Evolutionary conservation across 2,888 invertebrate genomes (phyloP).

Genomic region (Nephrocerus scutellatus): DNA sequence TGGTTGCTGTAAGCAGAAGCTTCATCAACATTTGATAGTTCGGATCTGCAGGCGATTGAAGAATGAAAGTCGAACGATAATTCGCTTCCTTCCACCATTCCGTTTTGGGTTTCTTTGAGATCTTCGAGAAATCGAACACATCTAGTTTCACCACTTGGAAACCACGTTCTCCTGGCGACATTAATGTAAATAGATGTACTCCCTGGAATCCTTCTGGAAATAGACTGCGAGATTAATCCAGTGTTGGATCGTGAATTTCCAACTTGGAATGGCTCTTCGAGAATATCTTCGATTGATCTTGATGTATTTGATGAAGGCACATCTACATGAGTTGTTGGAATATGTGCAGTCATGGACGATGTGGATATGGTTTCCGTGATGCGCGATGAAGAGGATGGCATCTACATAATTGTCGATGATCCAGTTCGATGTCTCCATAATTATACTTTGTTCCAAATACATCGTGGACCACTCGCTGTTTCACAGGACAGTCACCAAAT

Average conservation of each 20-base stretch:
- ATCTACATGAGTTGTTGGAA: conserved; percentile 10
- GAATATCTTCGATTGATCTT: conserved; percentile 12
- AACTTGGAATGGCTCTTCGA: conserved; percentile 17
- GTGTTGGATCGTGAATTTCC: conserved; percentile 16
- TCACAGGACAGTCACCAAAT: background rate
- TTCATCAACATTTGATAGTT: conserved; percentile 4
- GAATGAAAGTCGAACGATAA: conserved; percentile 5
- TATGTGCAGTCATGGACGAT: conserved; percentile 12
- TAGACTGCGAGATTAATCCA: conserved; percentile 19
- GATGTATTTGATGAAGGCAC: conserved; percentile 6
- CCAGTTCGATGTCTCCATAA: too few species aligned
- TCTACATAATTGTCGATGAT: conserved; percentile 4
- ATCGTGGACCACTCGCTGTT: conserved; percentile 3
- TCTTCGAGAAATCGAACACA: conserved; percentile 12
- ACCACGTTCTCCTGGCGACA: conserved; percentile 19
- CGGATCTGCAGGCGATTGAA: background rate
- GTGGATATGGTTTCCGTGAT: conserved; percentile 9
- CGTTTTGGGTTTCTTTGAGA: conserved; percentile 8
- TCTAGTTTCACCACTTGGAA: conserved; percentile 16
- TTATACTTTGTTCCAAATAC: background rate
- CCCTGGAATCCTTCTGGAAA: conserved; percentile 12
- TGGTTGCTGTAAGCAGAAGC: background rate
- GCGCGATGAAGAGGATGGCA: too few species aligned
- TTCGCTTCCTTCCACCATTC: conserved; percentile 12
- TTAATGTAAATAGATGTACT: conserved; percentile 7